Conservation (phyloP, 2,797 vertebrate species). For the Phoebastria nigripes region DNA sequence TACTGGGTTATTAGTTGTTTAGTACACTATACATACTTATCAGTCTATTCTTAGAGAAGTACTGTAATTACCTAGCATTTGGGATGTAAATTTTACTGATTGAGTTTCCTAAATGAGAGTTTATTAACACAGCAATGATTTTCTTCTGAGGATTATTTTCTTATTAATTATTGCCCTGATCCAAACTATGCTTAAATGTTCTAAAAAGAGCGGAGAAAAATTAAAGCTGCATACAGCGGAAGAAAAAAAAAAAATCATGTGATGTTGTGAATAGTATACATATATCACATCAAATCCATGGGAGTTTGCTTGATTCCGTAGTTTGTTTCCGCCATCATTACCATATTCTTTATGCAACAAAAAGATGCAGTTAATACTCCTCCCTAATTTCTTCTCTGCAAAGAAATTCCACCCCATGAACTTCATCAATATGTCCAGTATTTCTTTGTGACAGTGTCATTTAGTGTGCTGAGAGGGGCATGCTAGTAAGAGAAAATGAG, state of each 20-base stretch:
- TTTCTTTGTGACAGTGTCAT: not conserved
- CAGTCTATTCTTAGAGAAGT: constrained; percentile 26
- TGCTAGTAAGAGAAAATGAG: constrained; percentile 8
- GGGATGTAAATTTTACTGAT: constrained; percentile 51
- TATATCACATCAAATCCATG: not conserved
- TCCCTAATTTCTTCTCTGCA: not conserved
- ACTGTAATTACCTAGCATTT: constrained; percentile 48
- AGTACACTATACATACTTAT: constrained; percentile 5
- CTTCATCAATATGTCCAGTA: not conserved
- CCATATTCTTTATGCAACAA: not conserved
- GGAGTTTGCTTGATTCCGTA: not conserved
- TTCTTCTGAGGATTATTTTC: constrained; percentile 28
- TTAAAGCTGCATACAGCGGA: not conserved
- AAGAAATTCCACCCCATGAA: not conserved
- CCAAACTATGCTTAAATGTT: not conserved
- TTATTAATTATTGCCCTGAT: constrained; percentile 43
- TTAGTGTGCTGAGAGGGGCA: not conserved
- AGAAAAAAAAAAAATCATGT: not conserved
- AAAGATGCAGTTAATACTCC: not conserved
- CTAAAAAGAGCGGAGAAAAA: constrained; percentile 1
- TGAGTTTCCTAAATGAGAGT: constrained; percentile 51
- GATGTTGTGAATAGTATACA: not conserved
- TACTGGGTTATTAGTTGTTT: not conserved
- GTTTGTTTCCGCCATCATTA: not conserved
- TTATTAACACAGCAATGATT: constrained; percentile 36